phyloP scores from a whole-genome alignment of 92 coral and sea anemone species.

The Plumapathes pennacea region DNA sequence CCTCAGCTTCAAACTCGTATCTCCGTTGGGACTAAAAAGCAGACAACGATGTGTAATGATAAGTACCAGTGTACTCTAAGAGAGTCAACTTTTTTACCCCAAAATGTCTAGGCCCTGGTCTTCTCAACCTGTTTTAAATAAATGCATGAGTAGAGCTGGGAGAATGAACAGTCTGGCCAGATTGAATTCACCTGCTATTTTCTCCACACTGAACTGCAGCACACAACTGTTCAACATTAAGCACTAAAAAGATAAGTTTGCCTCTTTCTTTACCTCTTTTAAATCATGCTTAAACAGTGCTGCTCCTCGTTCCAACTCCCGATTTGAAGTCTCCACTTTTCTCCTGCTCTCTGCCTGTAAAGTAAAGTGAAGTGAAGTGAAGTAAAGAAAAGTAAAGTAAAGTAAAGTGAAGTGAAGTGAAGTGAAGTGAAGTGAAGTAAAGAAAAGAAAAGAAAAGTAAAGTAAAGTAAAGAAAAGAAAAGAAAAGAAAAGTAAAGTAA shows the following conservation, averaged over 20 bases:
- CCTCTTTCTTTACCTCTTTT: constrained; percentile 61
- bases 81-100: no score
- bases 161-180: no score
- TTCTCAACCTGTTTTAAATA: no score
- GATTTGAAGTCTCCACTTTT: constrained; percentile 77
- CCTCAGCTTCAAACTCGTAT: constrained; percentile 87
- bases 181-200: background rate
- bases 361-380: background rate
- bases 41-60: no score
- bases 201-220: background rate
- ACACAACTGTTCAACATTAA: background rate
- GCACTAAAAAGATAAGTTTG: background rate
- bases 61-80: no score
- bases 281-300: constrained; percentile 91
- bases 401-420: background rate
- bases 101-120: no score
- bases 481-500: no score
- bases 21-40: constrained; percentile 95
- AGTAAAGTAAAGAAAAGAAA: no score
- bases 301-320: constrained; percentile 92
- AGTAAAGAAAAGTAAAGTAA: background rate
- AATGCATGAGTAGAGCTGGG: no score
- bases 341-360: constrained; percentile 82
- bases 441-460: no score
- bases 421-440: background rate